Base-by-base conservation (phyloP, 1,140 invertebrate species). In the Pararge aegeria region DNA sequence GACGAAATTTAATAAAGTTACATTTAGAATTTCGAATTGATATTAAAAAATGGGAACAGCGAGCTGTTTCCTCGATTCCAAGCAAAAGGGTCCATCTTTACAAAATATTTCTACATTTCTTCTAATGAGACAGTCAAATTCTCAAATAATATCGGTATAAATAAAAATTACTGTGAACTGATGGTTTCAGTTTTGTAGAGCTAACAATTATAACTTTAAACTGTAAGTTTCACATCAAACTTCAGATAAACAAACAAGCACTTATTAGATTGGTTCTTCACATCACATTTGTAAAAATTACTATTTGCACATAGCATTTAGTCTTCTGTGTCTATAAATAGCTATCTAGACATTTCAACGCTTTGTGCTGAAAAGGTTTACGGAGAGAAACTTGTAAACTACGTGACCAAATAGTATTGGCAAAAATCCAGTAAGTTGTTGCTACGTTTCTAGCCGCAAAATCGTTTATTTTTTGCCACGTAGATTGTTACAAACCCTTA, bases 1-100 rank as follows among this genome's bases (percentile, higher is more conserved):
- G 27, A 30, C 54, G 59, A 61, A 55, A 61, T 61, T 61, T 61
- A 61, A 61, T 61, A 61, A 61, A 61, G 59, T 55, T 50, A 61
- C 59, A 54, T 55, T 34, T 34, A 7, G 2, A 7, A 34, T 34
- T 34, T 55, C 44, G 46, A 30, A 50, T 48, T 50, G 59, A 54
- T 61, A 61, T 50, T 61, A 51, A 61, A 54, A 61, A 55, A 46
- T 61, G 29, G 29, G 42, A 55, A 19, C 27, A 53, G 1, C 30
- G 30, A 10, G 10, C 30, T 12, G 10, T 12, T 10, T 34, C 10
- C 7, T 34, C n/a, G 3, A 12, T 34, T 34, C 7, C 0, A 10
- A 4, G 7, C 7, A 34, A 34, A 34, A 30, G 2, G 30, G 9
- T 34, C 30, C 4, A 12, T 34, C 30, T 34, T 3, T 10, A 12